Base-by-base conservation (phyloP, 2,888 invertebrate species). In the Heliconius hortense region DNA sequence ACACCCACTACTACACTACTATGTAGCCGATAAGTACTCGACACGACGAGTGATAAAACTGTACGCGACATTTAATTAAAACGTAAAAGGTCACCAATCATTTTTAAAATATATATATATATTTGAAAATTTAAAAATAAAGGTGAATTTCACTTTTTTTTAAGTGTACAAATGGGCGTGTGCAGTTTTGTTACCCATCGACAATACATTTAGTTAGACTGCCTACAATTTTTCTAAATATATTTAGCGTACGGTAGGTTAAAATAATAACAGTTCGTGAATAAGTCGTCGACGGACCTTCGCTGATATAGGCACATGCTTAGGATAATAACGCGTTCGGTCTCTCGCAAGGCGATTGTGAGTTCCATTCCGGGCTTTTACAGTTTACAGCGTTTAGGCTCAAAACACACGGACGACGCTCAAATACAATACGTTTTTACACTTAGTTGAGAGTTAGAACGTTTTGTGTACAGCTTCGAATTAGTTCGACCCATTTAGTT, bases 221-320 rank as follows among this genome's bases (percentile, higher is more conserved):
- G 85, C 87, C 86, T 86, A 86, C 85, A 82, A 86, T 85, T 89
- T 88, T 85, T 87, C 87, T 86, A 88, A 88, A 86, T 82, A 90
- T 91, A 87, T 88, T 89, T 90, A 89, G 85, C 81, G 86, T 88
- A 87, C 86, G 86, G 89, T 81, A 92, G 89, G 88, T 88, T 90
- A 89, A 89, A 48, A 48, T 48, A 48, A 73, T 77, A 85, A 73
- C 77, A 78, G 60, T 72, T 78, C 53, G 75, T 78, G 63, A 76
- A 76, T 78, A 76, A 77, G 76, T 79, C 76, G 74, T 75, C 73
- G 70, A 74, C 77, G 59, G 70, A 76, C 75, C 63, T 73, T 74
- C 70, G 64, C 75, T 28, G 72, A 70, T 43, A 43, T 21, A 21
- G 39, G 13, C 4, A 63, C 66, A 60, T 76, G 8, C 31, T 70